Percentiles rank a stretch among this genome's conserved stretches.
Conservation (phyloP, 2,888 invertebrate species). For the Strigamia maritima region DNA sequence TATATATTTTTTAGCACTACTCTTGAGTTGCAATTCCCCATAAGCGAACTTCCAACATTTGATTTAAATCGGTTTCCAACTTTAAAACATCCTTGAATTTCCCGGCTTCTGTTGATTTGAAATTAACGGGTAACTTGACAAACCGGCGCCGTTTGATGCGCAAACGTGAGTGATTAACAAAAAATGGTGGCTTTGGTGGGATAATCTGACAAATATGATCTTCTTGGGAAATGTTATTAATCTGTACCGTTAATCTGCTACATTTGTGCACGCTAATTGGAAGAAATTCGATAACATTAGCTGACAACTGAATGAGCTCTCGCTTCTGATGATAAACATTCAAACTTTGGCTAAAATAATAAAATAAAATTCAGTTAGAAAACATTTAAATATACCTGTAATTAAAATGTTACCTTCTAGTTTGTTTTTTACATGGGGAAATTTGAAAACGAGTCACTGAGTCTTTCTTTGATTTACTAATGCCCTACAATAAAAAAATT, state of each 20-base stretch:
- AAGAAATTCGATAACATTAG: background rate
- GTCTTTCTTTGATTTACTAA: background rate
- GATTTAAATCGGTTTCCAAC: background rate
- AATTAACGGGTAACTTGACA: background rate
- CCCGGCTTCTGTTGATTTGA: constrained; percentile 12
- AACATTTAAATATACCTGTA: background rate
- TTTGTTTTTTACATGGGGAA: background rate
- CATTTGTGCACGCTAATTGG: background rate
- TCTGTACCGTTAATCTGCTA: background rate
- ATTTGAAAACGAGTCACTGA: background rate
- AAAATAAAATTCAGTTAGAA: background rate
- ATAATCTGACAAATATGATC: background rate
- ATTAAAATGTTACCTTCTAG: background rate
- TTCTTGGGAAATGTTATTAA: background rate
- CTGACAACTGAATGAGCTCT: background rate
- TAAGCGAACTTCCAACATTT: background rate
- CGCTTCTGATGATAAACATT: background rate
- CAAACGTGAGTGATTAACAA: background rate
- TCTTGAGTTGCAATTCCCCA: background rate
- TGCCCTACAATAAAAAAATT: background rate
- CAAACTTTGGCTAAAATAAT: background rate
- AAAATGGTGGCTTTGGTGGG: constrained; percentile 24
- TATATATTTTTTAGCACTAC: background rate
- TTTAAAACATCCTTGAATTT: background rate
- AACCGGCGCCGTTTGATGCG: background rate